phyloP scores from a whole-genome alignment of 2,797 vertebrate genomes.

The Onychomys arenicola region DNA sequence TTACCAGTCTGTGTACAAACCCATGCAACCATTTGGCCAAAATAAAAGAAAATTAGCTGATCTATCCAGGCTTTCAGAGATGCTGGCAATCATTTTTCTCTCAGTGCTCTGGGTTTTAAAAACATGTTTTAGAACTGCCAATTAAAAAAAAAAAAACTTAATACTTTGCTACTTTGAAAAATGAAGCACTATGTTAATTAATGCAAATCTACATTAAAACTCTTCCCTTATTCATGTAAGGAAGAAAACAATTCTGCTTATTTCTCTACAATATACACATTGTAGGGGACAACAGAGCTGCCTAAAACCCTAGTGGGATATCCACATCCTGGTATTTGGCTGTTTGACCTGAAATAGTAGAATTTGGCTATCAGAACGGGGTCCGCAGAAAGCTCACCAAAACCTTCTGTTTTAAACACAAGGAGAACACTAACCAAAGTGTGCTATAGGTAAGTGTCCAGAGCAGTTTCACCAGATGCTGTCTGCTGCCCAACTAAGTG shows the following conservation, averaged over 20 bases:
- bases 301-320: slow-evolving; percentile 27
- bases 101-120: not conserved
- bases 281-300: slow-evolving; percentile 24
- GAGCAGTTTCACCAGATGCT: not conserved
- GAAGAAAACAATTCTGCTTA: slow-evolving; percentile 49
- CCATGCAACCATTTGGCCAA: not conserved
- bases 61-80: slow-evolving; percentile 31
- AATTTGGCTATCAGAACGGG: not conserved
- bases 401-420: not conserved
- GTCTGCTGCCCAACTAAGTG: not conserved
- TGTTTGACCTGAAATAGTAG: slow-evolving; percentile 38
- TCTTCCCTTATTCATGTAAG: slow-evolving; percentile 9
- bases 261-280: slow-evolving; percentile 51
- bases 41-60: slow-evolving; percentile 41
- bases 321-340: not conserved
- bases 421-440: not conserved
- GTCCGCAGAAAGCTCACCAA: not conserved
- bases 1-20: not conserved
- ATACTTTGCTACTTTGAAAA: slow-evolving; percentile 33
- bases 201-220: slow-evolving; percentile 58
- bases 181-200: slow-evolving; percentile 58
- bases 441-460: not conserved
- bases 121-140: slow-evolving; percentile 48
- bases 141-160: slow-evolving; percentile 45
- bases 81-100: slow-evolving; percentile 46